Percentiles rank a stretch among this genome's conserved stretches.
Evolutionary conservation across 2,797 vertebrate genomes (phyloP).

Genomic region (Etheostoma perlongum): DNA sequence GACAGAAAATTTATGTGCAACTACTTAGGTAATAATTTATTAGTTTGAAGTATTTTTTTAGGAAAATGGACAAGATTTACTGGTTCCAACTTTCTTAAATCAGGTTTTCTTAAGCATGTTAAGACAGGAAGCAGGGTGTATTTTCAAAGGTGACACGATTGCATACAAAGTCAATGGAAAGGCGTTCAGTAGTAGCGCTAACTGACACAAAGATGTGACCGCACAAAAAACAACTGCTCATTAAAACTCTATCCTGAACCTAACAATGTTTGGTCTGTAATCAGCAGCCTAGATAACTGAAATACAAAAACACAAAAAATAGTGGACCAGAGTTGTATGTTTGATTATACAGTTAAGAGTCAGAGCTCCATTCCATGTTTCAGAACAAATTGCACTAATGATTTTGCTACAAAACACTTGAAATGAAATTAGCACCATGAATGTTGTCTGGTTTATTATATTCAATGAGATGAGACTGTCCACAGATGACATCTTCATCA

Average conservation of each 20-base stretch:
- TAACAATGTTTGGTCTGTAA: neutral
- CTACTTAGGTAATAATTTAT: no score
- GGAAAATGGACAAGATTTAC: neutral
- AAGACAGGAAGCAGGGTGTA: no score
- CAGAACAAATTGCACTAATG: neutral
- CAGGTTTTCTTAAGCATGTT: neutral
- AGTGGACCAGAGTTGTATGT: neutral
- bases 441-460: neutral
- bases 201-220: neutral
- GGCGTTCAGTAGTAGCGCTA: no score
- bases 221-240: neutral
- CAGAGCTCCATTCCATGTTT: neutral
- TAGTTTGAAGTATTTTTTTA: no score
- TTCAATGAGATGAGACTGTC: neutral
- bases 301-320: neutral
- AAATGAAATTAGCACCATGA: neutral
- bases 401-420: neutral
- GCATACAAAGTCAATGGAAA: no score
- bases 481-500: constrained; percentile 10
- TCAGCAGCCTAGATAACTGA: neutral
- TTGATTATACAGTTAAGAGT: neutral
- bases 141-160: no score
- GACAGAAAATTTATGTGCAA: no score
- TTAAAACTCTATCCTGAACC: neutral
- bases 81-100: neutral